A percentile compares a stretch with the other conserved stretches of the same genome.
phyloP scores from a whole-genome alignment of 2,113 vertebrate genomes.

The Electrona antarctica region DNA sequence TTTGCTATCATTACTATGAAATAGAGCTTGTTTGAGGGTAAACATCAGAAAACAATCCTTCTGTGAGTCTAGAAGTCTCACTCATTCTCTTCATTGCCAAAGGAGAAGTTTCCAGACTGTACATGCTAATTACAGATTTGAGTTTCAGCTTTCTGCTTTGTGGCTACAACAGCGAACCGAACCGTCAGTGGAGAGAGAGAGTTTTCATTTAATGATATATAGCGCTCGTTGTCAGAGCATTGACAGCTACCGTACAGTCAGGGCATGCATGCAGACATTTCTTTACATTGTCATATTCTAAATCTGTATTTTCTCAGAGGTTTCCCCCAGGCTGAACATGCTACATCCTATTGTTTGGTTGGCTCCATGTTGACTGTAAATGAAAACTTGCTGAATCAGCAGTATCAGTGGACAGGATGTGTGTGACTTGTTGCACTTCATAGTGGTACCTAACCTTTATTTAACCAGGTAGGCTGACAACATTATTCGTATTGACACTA shows the following conservation, averaged over 20 bases:
- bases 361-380: conserved; percentile 59
- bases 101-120: conserved; percentile 8
- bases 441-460: too few species aligned
- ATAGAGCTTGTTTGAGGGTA: neutral
- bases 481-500: neutral
- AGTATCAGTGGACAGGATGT: conserved; percentile 24
- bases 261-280: too few species aligned
- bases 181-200: too few species aligned
- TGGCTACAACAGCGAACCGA: too few species aligned
- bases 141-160: too few species aligned
- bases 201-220: too few species aligned
- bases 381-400: conserved; percentile 49
- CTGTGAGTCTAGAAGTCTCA: neutral
- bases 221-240: too few species aligned
- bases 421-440: conserved; percentile 8
- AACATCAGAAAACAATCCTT: neutral
- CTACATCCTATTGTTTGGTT: conserved; percentile 1
- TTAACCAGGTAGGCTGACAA: too few species aligned
- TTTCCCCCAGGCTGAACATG: neutral
- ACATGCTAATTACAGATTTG: neutral
- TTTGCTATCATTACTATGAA: conserved; percentile 15
- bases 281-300: neutral
- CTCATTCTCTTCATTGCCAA: neutral
- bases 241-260: too few species aligned
- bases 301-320: conserved; percentile 1